phyloP scores from a whole-genome alignment of 2,113 vertebrate genomes.

The Zosterops hypoxanthus region DNA sequence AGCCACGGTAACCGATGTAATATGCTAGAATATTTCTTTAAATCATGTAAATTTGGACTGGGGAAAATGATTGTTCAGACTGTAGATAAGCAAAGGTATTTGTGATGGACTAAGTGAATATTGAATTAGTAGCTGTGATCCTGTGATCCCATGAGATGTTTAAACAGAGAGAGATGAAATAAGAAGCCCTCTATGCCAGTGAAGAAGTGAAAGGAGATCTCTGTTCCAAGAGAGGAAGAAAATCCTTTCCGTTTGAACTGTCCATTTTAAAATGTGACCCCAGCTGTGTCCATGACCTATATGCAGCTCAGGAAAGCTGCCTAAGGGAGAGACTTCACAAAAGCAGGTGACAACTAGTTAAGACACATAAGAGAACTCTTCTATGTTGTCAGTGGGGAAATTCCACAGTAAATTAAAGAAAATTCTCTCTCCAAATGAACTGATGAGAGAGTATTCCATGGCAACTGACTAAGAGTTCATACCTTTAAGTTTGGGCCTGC shows the following conservation, averaged over 20 bases:
- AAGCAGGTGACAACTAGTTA: not conserved
- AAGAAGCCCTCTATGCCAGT: not conserved
- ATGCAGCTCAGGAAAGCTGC: not conserved
- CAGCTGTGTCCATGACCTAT: not conserved
- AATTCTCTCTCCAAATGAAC: not conserved
- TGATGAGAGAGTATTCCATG: not conserved
- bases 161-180: not conserved
- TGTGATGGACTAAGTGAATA: not conserved
- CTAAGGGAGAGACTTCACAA: not conserved
- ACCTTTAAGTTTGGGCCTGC: too few species aligned
- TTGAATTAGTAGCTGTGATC: not conserved
- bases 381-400: not conserved
- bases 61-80: not conserved
- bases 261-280: not conserved
- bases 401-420: not conserved
- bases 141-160: not conserved
- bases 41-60: not conserved
- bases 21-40: not conserved
- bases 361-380: not conserved
- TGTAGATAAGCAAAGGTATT: not conserved
- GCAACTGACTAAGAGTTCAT: not conserved
- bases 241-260: not conserved
- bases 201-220: not conserved
- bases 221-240: not conserved
- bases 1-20: not conserved